Evolutionary conservation across 1,140 invertebrate genomes (phyloP), one percentile per base, ranked within the genome.

Genomic region (Brachionus rubens): DNA sequence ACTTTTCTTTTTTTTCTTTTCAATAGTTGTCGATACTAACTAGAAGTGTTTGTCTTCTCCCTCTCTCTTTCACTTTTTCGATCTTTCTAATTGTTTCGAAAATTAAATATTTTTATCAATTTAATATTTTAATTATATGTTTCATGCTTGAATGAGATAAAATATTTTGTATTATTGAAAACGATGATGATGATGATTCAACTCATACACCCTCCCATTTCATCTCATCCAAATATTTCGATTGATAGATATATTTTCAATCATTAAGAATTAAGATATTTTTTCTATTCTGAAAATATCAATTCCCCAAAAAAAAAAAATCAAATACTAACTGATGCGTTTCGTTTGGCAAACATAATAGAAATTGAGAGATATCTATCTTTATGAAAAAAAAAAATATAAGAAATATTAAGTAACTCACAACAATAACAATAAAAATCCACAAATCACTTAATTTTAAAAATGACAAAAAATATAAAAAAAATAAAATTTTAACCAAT

Each of bases 91-190:
- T 33, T 59, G 28, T 28, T 36, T 59, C 16, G 30, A 6, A 14
- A 36, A 36, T 33, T 33, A 36, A 33, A 59, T 59, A 33, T 28
- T 59, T 59, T 59, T 59, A 16, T 36, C 16, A 28, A 14, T 54
- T 54, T 59, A 33, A 59, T 33, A 59, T 33, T 59, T 59, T 65
- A 65, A 65, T 65, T 65, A 65, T 65, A 24, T 43, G 59, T 65
- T 65, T 65, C 59, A 65, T 65, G 59, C 59, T 65, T 43, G 59
- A 65, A 24, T 65, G 59, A 24, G 19, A 65, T 65, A 24, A 24
- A 65, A 65, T 65, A 41, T 16, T 36, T 2, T 40, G n/a, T 62
- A 16, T 36, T 36, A 62, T 65, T 65, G 36, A 21, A 43, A 24
- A 21, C 9, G 36, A 5, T 28, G 16, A 43, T 41, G 26, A 41